Evolutionary conservation across 2,888 invertebrate species (phyloP).

Genomic region (Chouioia cunea): DNA sequence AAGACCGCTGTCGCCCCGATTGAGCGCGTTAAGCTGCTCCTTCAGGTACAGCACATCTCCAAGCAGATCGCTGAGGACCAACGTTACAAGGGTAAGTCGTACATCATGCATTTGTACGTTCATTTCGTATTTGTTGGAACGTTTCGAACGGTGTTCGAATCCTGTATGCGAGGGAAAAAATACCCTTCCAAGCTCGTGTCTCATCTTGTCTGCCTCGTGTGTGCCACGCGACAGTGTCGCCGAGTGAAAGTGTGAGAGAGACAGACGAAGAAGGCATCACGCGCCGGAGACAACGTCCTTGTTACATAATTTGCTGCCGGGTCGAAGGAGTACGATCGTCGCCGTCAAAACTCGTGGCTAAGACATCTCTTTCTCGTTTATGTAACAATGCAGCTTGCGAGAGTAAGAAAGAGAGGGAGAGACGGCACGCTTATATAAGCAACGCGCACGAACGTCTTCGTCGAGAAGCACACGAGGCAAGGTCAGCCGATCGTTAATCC

Average conservation of each 20-base stretch:
- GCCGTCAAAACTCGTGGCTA: no score
- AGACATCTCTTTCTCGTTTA: no score
- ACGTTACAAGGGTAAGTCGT: constrained; percentile 88
- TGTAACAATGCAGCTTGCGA: neutral
- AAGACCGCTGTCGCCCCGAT: constrained; percentile 96
- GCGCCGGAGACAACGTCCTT: no score
- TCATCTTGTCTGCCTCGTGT: neutral
- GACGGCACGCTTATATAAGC: constrained; percentile 55
- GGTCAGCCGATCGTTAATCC: no score
- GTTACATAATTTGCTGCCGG: no score
- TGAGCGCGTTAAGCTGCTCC: constrained; percentile 92
- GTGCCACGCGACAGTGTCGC: constrained; percentile 17
- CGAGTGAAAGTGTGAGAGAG: constrained; percentile 3
- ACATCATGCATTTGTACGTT: neutral
- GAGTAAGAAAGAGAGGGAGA: constrained; percentile 9
- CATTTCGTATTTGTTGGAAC: neutral
- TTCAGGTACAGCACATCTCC: constrained; percentile 94
- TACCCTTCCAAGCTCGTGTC: neutral
- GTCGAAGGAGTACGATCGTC: no score
- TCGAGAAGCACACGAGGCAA: constrained; percentile 30
- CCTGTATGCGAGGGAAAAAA: no score
- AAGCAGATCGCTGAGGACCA: constrained; percentile 88
- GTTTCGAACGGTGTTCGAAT: no score
- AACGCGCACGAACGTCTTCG: constrained; percentile 32
- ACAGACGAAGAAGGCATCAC: neutral